Base-by-base conservation (phyloP, 2,113 vertebrate species). In the Heterochromis multidens region DNA sequence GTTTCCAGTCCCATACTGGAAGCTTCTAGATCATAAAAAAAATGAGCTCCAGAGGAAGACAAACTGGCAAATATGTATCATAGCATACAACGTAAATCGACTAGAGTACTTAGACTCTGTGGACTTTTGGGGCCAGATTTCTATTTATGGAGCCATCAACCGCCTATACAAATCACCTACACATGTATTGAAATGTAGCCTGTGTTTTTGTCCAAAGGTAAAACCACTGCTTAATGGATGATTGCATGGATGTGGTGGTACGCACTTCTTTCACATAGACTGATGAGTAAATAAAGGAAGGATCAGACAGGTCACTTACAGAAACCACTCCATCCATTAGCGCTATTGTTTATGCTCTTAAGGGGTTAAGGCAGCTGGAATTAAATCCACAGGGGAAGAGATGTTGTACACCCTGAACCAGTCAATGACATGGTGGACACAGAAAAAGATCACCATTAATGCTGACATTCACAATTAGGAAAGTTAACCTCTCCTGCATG, bases 111-210 rank as follows among this genome's bases (percentile, higher is more conserved):
- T 46, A 11, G 29, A 14, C 49, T 37, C 27, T 49, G 56, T 33
- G 29, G 35, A 72, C 46, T 17, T 74, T 25, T 31, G 70, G 17
- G 12, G 25, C 10, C n/a, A 77, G 12, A 74, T 43, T 72, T 52
- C n/a, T 60, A 83, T 80, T 85, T 76, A 87, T 35, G 37, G 25
- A 81, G 49, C 62, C 79, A 82, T 80, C 61, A 70, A 54, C 21
- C 10, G 37, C 54, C 56, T 27, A 3, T 7, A 56, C 40, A 49
- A 23, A 40, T 59, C 29, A 63, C 17, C 16, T 40, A 11, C 72
- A 60, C 4, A 17, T 60, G 27, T 77, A 43, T 10, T 74, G 43
- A 67, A 61, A 25, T 8, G 17, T 8, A 81, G 25, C 23, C 57
- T 37, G 40, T 56, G 52, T 54, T 81, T n/a, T 43, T 19, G 14